A percentile compares a stretch with the other conserved stretches of the same genome.
phyloP scores from a whole-genome alignment of 2,113 vertebrate species.

The Serilophus lunatus region DNA sequence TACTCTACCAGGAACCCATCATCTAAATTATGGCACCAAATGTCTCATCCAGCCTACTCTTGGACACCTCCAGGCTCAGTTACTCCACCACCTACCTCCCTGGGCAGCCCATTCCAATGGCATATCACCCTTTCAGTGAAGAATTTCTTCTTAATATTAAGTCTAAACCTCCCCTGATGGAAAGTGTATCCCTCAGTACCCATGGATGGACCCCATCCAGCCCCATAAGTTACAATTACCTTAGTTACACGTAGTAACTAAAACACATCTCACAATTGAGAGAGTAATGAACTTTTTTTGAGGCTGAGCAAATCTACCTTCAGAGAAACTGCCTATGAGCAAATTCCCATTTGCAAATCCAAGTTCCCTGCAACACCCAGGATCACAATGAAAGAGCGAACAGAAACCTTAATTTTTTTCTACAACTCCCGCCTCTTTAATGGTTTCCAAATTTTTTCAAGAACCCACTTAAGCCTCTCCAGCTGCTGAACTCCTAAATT shows the following conservation, averaged over 20 bases:
- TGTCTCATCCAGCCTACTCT: no score
- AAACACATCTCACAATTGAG: not conserved
- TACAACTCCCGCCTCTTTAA: not conserved
- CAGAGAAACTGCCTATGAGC: not conserved
- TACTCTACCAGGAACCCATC: no score
- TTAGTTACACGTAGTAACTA: not conserved
- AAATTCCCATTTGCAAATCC: not conserved
- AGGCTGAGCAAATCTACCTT: not conserved
- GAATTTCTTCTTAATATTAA: no score
- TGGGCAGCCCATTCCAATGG: no score
- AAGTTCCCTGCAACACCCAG: not conserved
- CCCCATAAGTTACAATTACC: not conserved
- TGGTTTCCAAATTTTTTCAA: not conserved
- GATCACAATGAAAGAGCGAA: not conserved
- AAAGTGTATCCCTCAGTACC: no score
- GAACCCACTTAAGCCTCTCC: not conserved
- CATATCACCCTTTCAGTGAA: no score
- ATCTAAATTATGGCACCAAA: no score
- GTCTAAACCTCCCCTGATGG: no score
- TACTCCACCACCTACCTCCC: no score
- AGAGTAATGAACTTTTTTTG: not conserved
- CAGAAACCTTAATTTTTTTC: not conserved
- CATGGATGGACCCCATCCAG: no score
- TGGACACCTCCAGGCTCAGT: no score
- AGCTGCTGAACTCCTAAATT: not conserved